Evolutionary conservation across 2,797 vertebrate species (phyloP), one percentile per base, ranked within the genome.

Genomic region (Esox masquinongy): DNA sequence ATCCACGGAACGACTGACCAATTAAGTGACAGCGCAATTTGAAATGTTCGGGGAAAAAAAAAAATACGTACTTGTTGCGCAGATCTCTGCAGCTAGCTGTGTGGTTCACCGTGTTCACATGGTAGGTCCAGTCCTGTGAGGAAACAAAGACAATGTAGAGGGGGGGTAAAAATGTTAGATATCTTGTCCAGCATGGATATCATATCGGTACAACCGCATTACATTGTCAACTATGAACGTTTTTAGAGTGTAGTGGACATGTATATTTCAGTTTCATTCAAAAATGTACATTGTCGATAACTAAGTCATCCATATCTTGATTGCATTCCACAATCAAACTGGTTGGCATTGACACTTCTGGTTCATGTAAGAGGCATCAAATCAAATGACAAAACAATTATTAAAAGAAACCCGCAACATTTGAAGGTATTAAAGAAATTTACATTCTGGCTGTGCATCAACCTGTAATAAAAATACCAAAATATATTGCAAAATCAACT

Each of bases 21-120:
- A 5, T 61, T 12, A 61, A 61, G 22, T 9, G 22, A 11, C 56
- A 61, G 22, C n/a, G 11, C 24, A 26, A 4, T 14, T 29, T 43
- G 22, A 63, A 6, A 50, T 73, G 12, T 73, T n/a, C 5, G 24
- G 70, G 17, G 47, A 17, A 17, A 39, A 3, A 43, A 7, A 43
- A 47, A 47, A 80, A 77, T 49, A 61, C 96, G 96, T 94, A 98
- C 97, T 95, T 95, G 91, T 95, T 95, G 76, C 95, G 95, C 72
- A 98, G 89, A 74, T 95, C 92, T 81, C 95, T 94, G 90, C 97
- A 96, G 90, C 94, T 96, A 51, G 96, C 96, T 0, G 96, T 95
- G 90, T 98, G 97, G 70, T 93, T 89, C 4, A 95, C 91, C 3
- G 93, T 95, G 88, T 97, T 97, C 86, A 96, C 89, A 77, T 98